These are phyloP conservation scores for Xiphophorus hellerii DNA, from an alignment of 2,113 vertebrate genomes.

Conservation along the genomic window DNA sequence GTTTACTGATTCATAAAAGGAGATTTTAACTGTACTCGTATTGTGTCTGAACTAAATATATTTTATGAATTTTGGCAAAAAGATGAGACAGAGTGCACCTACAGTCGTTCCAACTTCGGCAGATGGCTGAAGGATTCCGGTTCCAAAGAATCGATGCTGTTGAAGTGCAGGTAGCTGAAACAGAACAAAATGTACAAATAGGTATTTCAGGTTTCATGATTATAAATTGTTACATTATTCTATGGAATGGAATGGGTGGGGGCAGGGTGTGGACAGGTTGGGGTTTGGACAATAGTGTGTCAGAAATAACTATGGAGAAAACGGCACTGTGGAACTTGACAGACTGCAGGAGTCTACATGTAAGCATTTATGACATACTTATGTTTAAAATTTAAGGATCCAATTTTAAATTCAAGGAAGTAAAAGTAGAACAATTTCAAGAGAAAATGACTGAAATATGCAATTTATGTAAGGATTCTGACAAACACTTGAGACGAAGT, in stretches of 20 bases:
- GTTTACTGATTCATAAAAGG: not conserved
- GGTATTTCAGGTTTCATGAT: constrained; percentile 35
- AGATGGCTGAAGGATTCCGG: constrained; percentile 93
- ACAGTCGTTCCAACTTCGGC: constrained; percentile 97
- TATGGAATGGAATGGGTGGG: not conserved
- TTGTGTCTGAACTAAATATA: not conserved
- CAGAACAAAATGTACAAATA: constrained; percentile 38
- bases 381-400: not conserved
- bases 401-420: not conserved
- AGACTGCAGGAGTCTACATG: constrained; percentile 7
- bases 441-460: not conserved
- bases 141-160: constrained; percentile 96
- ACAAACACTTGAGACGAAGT: not conserved
- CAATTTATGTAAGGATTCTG: not conserved
- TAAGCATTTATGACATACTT: not conserved
- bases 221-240: not conserved
- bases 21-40: not conserved
- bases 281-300: not conserved
- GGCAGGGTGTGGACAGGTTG: not conserved
- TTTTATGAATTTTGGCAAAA: not conserved
- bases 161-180: constrained; percentile 97
- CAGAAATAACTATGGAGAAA: not conserved
- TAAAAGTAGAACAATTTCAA: not conserved
- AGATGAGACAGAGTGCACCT: constrained; percentile 72
- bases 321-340: not conserved